Percentiles rank a stretch among this genome's conserved stretches.
Conservation (phyloP, 1,140 invertebrate species). For the Scaptomyza hsui region DNA sequence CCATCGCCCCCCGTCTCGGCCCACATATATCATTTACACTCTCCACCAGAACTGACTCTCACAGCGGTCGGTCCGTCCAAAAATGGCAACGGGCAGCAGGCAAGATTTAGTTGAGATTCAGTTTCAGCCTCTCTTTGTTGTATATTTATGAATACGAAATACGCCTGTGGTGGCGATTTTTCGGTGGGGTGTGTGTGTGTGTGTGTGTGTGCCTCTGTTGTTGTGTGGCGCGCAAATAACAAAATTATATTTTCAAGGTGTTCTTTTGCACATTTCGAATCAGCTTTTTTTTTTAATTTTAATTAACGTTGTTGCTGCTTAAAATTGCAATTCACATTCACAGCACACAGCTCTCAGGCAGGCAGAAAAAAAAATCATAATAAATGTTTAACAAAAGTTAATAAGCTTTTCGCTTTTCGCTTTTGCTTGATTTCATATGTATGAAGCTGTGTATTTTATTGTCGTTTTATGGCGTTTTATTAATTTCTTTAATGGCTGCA, state of each 20-base stretch:
- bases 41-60: constrained; percentile 64
- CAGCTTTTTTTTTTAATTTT: constrained; percentile 45
- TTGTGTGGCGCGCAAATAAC: constrained; percentile 68
- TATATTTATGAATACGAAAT: constrained; percentile 48
- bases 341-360: constrained; percentile 31
- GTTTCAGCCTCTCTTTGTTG: constrained; percentile 34
- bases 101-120: constrained; percentile 4
- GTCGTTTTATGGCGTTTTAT: constrained; percentile 76
- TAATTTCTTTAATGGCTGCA: constrained; percentile 62
- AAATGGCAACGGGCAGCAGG: constrained; percentile 72
- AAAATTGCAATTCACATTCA: constrained; percentile 69
- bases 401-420: constrained; percentile 43
- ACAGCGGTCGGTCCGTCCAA: constrained; percentile 76
- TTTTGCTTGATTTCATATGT: constrained; percentile 55
- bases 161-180: not conserved
- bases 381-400: constrained; percentile 67
- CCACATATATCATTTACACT: constrained; percentile 81
- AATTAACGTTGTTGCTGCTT: constrained; percentile 42
- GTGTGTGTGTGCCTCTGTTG: constrained; percentile 41
- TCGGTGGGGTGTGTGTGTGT: constrained; percentile 19
- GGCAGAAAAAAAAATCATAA: constrained; percentile 41
- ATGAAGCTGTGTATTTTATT: constrained; percentile 64
- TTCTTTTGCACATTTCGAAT: constrained; percentile 70
- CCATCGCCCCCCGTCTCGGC: constrained; percentile 17
- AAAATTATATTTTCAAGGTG: constrained; percentile 82